Evolutionary conservation across 2,888 invertebrate species (phyloP).

Genomic region (Xiphydria camelus): DNA sequence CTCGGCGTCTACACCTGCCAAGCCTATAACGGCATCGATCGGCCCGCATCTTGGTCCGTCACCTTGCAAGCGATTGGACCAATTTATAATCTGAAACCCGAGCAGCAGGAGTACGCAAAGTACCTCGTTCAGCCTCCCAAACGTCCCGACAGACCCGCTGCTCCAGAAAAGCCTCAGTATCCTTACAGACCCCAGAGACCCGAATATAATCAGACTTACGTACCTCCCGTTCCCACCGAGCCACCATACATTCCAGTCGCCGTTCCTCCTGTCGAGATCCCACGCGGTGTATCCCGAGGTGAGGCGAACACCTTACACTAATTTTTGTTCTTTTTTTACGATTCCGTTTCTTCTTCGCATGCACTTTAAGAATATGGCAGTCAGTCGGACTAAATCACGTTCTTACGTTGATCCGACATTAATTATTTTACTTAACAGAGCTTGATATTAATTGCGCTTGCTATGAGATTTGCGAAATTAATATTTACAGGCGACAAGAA

Average conservation of each 20-base stretch:
- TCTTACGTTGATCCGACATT: too few relatives aligned
- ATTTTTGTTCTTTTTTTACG: slow-evolving; percentile 3
- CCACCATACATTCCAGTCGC: slow-evolving; percentile 39
- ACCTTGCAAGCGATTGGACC: slow-evolving; percentile 74
- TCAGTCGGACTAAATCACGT: too few relatives aligned
- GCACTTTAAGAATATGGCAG: too few relatives aligned
- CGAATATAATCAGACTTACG: slow-evolving; percentile 45
- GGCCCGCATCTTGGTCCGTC: slow-evolving; percentile 77
- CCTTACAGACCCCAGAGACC: slow-evolving; percentile 44
- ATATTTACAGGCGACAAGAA: too few relatives aligned
- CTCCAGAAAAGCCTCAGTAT: slow-evolving; percentile 50
- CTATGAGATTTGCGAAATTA: too few relatives aligned
- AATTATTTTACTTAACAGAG: too few relatives aligned
- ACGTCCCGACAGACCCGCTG: slow-evolving; percentile 43
- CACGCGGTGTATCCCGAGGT: too few relatives aligned
- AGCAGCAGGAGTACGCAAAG: slow-evolving; percentile 64
- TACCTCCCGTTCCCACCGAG: slow-evolving; percentile 51
- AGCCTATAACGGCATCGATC: slow-evolving; percentile 81
- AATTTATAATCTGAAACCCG: slow-evolving; percentile 63
- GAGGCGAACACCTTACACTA: slow-evolving; percentile 27
- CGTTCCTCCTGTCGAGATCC: slow-evolving; percentile 39
- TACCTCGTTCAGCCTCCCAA: slow-evolving; percentile 65
- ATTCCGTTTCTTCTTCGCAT: too few relatives aligned
- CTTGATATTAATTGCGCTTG: too few relatives aligned
- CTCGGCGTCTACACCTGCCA: slow-evolving; percentile 88